Base-by-base conservation (phyloP, 2,888 invertebrate species). In the Acleris cristana region DNA sequence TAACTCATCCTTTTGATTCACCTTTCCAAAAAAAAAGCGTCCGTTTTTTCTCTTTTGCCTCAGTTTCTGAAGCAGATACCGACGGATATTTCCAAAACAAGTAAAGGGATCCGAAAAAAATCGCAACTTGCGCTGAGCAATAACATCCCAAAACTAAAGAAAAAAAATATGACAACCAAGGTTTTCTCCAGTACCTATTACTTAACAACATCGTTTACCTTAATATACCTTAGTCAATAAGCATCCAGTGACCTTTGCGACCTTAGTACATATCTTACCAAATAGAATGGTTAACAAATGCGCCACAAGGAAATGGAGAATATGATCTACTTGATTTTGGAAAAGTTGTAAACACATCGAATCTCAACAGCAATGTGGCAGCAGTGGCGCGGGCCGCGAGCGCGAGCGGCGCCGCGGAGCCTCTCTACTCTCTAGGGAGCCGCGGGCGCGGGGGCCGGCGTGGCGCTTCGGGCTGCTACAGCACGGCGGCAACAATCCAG, bases 271-370 rank as follows among this genome's bases (percentile, higher is more conserved):
- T 34, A 59, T 18, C 16, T 19, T 7, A 16, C 49, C 19, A 7
- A 49, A 59, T 3, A 19, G 34, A 34, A 59, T 21, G 30, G 59
- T 34, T 14, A 59, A 34, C 2, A 18, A 18, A 51, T 59, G 49
- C 14, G 51, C 59, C 49, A 59, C 30, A 4, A 59, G 59, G 34
- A 59, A 51, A 40, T 59, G 59, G 1, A 59, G 26, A 16, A 59
- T 14, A 59, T 59, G 59, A 51, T 59, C 30, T n/a, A 21, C 10
- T 19, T 58, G 48, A 49, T 10, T 54, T 21, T 48, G 59, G 2
- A 34, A 7, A 16, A 30, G 16, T 8, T 34, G 12, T 18, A 18
- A 23, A 48, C 34, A 18, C 59, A 34, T 19, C 34, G 34, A 30
- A 34, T 19, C 26, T 16, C 30, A 30, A 14, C 1, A 59, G 19